Base-by-base conservation (phyloP, 2,113 vertebrate genomes). In the Eulemur macaco region DNA sequence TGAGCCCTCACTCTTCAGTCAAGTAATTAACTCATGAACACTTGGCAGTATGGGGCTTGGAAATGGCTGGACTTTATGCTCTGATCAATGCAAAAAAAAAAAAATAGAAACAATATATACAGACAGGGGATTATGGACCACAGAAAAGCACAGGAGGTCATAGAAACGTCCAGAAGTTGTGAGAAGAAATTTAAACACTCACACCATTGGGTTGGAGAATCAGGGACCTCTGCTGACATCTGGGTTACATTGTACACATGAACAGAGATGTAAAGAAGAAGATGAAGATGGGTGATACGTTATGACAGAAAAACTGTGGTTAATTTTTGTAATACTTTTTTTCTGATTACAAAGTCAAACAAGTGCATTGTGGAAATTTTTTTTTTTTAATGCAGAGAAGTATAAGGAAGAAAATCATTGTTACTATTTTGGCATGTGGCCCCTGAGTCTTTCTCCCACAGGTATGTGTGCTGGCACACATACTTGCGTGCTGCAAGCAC, bases 41-140 rank as follows among this genome's bases (percentile, higher is more conserved):
- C 17, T 11, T n/a, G 8, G 23, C 0, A 0, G 12, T 6, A 4
- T 5, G 14, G 3, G 8, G 21, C 63, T 50, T 37, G 27, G 37
- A 83, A 39, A 34, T 6, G 12, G 21, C 5, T 37, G 34, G 37
- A 47, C n/a, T 84, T n/a, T 10, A 76, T 39, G 12, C 15, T 78
- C 56, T 86, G 31, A 56, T 9, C 5, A 47, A 50, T 18, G 81
- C 1, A 0, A 83, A 88, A 45, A 87, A 45, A 87, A 12, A 50
- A 68, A 73, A 93, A 27, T 5, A 37, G 64, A 71, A 25, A 9
- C 6, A 37, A 27, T 4, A 8, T 1, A 1, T n/a, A 5, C 3
- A 27, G 25, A 66, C 23, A 13, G 25, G 56, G 39, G 17, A 27
- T 60, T 63, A 3, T 0, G 18, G n/a, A 42, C 6, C 14, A 14